Evolutionary conservation across 2,888 invertebrate species (phyloP), one percentile per base, ranked within the genome.

Genomic region (Anagyrus pseudococci): DNA sequence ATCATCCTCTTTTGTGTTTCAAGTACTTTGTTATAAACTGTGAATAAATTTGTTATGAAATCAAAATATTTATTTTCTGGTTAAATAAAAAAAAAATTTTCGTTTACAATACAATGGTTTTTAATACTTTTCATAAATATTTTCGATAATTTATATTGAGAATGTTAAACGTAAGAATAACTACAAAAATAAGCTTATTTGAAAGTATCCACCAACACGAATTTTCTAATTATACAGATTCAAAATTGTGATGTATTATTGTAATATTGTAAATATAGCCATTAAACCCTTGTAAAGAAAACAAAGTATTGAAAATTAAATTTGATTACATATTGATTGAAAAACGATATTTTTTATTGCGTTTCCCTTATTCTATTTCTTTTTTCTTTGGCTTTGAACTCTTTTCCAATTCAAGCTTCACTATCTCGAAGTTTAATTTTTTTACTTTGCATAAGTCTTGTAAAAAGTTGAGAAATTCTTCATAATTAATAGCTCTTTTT

Each of bases 401-500:
- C 10, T 19, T 70, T 54, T 73, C 73, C 71, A 77, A 68, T 54
- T 73, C 73, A 4, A 59, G 49, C 29, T 70, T 75, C 47, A 76
- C 66, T 0, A 70, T 66, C 8, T 73, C 67, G 8, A 74, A 37
- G 58, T 74, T 55, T 2, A 78, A 52, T 10, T 67, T 64, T 48
- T 70, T 73, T 0, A 61, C 49, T 1, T 61, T 47, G 0, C 75
- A 71, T 44, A 78, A 44, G 23, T 75, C 73, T 49, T 69, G 61
- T 22, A 77, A 53, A 41, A 71, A 77, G 0, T 29, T 26, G 15
- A 73, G 64, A 58, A 75, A 77, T 47, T 78, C 73, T 0, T 73
- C 67, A 46, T 69, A 76, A 2, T 68, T 63, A 10, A 77, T 58
- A 0, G 77, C 77, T 29, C 77, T 71, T 64, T 75, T 76, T 2